phyloP scores from a whole-genome alignment of 2,888 invertebrate species.

The Nezara viridula region DNA sequence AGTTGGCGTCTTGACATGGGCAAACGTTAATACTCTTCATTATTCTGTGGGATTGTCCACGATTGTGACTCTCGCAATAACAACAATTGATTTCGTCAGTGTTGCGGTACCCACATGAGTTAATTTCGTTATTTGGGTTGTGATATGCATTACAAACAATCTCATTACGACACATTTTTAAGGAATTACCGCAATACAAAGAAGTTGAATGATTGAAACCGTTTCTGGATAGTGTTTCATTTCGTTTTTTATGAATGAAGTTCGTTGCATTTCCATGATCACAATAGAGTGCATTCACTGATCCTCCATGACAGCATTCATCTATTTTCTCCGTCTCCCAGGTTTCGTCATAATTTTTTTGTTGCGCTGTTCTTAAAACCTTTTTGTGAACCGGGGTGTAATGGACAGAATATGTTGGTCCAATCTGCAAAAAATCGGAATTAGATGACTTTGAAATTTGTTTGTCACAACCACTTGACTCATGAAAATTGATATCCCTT shows the following conservation, averaged over 20 bases:
- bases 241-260: not conserved
- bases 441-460: not conserved
- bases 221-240: not conserved
- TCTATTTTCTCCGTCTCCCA: not conserved
- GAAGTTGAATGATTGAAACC: not conserved
- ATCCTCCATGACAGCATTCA: not conserved
- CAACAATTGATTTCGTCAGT: not conserved
- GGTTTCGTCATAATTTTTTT: not conserved
- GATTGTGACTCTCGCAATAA: not conserved
- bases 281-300: not conserved
- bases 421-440: not conserved
- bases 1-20: not conserved
- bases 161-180: not conserved
- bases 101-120: not conserved
- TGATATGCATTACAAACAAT: not conserved
- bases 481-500: not conserved
- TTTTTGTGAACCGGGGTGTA: not conserved
- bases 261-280: not conserved
- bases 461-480: not conserved
- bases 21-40: not conserved
- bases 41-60: not conserved
- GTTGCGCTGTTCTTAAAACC: not conserved
- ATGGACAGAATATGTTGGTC: not conserved
- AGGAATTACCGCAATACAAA: not conserved
- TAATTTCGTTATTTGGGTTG: not conserved